phyloP scores from a whole-genome alignment of 2,888 invertebrate genomes.

The Quadriops clusia region DNA sequence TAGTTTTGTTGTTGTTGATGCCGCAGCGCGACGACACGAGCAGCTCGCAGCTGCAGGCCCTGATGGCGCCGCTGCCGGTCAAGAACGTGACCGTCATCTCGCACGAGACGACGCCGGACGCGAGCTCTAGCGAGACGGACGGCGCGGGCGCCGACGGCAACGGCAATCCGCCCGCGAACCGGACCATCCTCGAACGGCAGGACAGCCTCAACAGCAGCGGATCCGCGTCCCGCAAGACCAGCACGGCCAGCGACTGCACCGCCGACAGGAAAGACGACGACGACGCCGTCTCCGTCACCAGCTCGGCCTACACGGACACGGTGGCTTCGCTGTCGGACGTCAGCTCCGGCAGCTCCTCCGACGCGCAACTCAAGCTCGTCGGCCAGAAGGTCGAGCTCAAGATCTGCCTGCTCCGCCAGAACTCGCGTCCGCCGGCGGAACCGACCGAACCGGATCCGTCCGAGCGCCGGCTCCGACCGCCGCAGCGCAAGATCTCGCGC shows the following conservation, averaged over 20 bases:
- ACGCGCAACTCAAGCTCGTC: conserved; percentile 12
- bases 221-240: conserved; percentile 43
- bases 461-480: no score
- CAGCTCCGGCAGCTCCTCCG: conserved; percentile 1
- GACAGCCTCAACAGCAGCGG: conserved; percentile 37
- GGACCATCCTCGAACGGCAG: conserved; percentile 24
- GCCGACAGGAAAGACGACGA: conserved; percentile 23
- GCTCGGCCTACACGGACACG: no score
- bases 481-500: conserved; percentile 62
- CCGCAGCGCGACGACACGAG: conserved; percentile 12
- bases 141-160: no score
- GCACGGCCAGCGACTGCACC: conserved; percentile 45
- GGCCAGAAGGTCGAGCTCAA: conserved; percentile 32
- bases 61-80: conserved; percentile 31
- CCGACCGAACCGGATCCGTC: conserved; percentile 13
- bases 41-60: conserved; percentile 21
- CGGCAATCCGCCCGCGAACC: no score
- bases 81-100: no score
- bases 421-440: conserved; percentile 12
- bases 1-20: no score
- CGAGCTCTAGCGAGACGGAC: no score
- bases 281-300: no score
- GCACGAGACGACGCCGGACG: conserved; percentile 11
- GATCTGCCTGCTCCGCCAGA: conserved; percentile 26
- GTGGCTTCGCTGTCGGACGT: conserved; percentile 4